These are phyloP conservation scores for Whitmania pigra DNA, from an alignment of 1,140 invertebrate species.

Conservation along the genomic window DNA sequence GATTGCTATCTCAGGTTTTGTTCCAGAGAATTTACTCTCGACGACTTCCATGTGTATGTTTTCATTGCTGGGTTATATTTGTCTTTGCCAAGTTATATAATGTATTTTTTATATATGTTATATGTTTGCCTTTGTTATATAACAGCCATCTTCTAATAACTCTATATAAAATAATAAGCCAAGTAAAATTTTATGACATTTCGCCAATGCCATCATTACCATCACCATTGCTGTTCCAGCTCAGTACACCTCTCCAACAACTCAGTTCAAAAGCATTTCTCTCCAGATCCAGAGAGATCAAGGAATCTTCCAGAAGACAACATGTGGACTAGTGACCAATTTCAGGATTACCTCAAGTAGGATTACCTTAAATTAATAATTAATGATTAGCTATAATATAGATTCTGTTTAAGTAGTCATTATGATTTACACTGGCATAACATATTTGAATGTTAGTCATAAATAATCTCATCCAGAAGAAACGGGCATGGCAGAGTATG, in stretches of 20 bases:
- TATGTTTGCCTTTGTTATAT: no score
- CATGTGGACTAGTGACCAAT: slow-evolving; percentile 67
- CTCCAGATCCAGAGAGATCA: slow-evolving; percentile 57
- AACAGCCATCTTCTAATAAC: no score
- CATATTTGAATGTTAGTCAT: no score
- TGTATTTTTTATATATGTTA: no score
- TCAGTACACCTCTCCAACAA: slow-evolving; percentile 82
- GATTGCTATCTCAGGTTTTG: slow-evolving; percentile 75
- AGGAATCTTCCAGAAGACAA: slow-evolving; percentile 60
- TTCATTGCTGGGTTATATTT: no score
- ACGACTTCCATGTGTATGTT: slow-evolving; percentile 69
- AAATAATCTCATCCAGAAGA: slow-evolving; percentile 24
- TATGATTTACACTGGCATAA: no score
- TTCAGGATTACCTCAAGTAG: slow-evolving; percentile 41
- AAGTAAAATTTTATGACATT: no score
- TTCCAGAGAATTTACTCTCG: slow-evolving; percentile 72
- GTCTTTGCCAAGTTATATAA: no score
- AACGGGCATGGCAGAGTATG: slow-evolving; percentile 31
- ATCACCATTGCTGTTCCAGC: slow-evolving; percentile 22
- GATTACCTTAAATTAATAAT: slow-evolving; percentile 10
- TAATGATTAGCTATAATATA: background rate
- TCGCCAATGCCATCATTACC: background rate
- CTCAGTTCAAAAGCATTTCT: slow-evolving; percentile 79
- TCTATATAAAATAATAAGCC: no score
- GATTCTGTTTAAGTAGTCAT: background rate